Evolutionary conservation across 2,797 vertebrate genomes (phyloP).

Genomic region (Otolemur crassicaudatus): DNA sequence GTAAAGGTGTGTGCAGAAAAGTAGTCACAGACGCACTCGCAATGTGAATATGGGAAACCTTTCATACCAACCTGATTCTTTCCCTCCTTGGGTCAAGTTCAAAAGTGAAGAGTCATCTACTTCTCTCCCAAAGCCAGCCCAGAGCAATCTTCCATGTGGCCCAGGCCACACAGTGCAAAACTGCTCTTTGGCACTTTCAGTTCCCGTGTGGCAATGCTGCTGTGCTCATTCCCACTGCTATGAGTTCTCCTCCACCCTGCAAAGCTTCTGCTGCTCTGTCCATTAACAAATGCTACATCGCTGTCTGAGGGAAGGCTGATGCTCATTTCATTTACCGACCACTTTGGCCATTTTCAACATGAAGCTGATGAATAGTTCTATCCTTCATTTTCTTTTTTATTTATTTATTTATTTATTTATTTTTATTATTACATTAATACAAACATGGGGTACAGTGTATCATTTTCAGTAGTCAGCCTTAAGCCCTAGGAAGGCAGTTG

Average conservation of each 20-base stretch:
- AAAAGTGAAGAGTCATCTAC: background rate
- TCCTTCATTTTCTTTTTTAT: background rate
- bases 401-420: no score
- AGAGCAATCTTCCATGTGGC: background rate
- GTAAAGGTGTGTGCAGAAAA: background rate
- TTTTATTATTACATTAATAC: no score
- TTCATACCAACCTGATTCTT: background rate
- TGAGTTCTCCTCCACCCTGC: no score
- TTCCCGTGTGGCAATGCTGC: no score
- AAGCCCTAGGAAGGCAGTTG: background rate
- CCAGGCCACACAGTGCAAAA: background rate
- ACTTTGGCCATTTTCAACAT: background rate
- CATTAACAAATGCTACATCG: background rate
- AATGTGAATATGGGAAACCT: background rate
- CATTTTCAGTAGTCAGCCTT: background rate
- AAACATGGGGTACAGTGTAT: background rate
- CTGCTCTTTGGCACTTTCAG: background rate
- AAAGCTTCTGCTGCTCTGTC: background rate
- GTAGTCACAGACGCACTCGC: background rate
- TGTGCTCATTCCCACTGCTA: background rate
- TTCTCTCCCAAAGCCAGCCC: background rate
- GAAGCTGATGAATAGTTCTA: background rate
- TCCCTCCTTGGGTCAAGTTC: background rate
- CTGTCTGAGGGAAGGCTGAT: background rate
- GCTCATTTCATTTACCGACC: background rate